Conservation (phyloP, 2,888 invertebrate genomes). For the Gerris lacustris region DNA sequence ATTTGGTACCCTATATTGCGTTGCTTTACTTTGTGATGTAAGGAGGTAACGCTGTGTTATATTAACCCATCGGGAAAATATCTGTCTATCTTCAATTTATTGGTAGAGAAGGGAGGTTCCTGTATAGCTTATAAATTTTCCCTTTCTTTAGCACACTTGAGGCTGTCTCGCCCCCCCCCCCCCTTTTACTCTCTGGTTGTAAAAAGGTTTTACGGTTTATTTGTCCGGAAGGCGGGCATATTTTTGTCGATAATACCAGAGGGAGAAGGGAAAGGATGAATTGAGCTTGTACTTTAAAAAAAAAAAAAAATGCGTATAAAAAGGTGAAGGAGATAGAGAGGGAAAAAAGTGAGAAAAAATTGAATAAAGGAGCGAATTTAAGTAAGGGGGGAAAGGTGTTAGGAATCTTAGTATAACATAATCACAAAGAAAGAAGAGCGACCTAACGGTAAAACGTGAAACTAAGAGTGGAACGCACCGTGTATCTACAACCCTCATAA, state of each 20-base stretch:
- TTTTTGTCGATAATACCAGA: neutral
- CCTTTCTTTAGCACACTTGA: neutral
- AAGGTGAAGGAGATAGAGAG: neutral
- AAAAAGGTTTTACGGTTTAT: conserved; percentile 1
- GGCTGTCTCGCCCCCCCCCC: neutral
- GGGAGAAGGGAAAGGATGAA: neutral
- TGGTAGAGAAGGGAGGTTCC: neutral
- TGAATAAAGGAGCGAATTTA: neutral
- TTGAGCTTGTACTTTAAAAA: neutral
- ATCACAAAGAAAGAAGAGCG: neutral
- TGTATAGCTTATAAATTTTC: neutral
- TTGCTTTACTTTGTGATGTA: too few species aligned
- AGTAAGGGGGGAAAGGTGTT: neutral
- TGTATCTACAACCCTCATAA: neutral
- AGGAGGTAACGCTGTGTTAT: neutral
- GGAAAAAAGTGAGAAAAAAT: neutral
- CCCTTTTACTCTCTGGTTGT: neutral
- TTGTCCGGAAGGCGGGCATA: neutral
- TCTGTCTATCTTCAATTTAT: neutral
- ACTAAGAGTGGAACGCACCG: too few species aligned
- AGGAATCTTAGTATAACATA: neutral
- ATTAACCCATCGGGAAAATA: neutral
- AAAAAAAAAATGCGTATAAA: neutral
- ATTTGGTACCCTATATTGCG: too few species aligned
- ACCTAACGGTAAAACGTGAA: too few species aligned